Evolutionary conservation across 1,140 invertebrate genomes (phyloP).

Genomic region (Drosophila sp.): DNA sequence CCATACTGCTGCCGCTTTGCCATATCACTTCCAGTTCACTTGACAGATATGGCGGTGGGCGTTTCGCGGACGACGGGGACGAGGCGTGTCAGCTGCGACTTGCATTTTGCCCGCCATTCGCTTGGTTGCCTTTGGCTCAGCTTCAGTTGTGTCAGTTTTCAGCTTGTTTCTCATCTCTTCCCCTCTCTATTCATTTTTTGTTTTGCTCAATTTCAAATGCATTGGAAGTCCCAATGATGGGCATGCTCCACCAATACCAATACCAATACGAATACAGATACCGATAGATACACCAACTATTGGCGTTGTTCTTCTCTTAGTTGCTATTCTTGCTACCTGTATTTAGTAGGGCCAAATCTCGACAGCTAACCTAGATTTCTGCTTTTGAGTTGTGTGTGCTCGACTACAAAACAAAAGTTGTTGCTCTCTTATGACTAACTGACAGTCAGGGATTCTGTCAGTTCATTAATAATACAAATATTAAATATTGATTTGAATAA

Average conservation of each 20-base stretch:
- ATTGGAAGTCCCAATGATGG: slow-evolving; percentile 49
- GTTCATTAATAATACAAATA: slow-evolving; percentile 49
- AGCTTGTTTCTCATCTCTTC: slow-evolving; percentile 14
- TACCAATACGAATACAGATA: too few species aligned
- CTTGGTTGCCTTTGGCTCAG: slow-evolving; percentile 29
- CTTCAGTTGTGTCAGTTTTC: slow-evolving; percentile 40
- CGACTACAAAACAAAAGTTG: slow-evolving; percentile 19
- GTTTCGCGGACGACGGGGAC: slow-evolving; percentile 5
- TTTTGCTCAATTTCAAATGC: slow-evolving; percentile 49
- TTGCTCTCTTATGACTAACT: slow-evolving; percentile 61
- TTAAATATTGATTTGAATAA: slow-evolving; percentile 69
- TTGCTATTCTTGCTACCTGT: slow-evolving; percentile 5
- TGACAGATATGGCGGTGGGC: slow-evolving; percentile 64
- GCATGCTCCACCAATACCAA: slow-evolving; percentile 32
- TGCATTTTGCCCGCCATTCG: slow-evolving; percentile 43
- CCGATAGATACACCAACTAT: background rate
- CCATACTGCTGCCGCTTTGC: slow-evolving; percentile 13
- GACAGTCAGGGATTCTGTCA: slow-evolving; percentile 45
- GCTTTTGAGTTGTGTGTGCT: slow-evolving; percentile 58
- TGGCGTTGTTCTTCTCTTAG: slow-evolving; percentile 1
- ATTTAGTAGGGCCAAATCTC: slow-evolving; percentile 44
- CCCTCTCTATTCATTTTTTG: background rate
- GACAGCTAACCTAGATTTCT: slow-evolving; percentile 77
- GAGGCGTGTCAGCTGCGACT: slow-evolving; percentile 22
- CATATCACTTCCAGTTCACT: slow-evolving; percentile 81